Base-by-base conservation (phyloP, 2,888 invertebrate species). In the Epsilonema sp. region DNA sequence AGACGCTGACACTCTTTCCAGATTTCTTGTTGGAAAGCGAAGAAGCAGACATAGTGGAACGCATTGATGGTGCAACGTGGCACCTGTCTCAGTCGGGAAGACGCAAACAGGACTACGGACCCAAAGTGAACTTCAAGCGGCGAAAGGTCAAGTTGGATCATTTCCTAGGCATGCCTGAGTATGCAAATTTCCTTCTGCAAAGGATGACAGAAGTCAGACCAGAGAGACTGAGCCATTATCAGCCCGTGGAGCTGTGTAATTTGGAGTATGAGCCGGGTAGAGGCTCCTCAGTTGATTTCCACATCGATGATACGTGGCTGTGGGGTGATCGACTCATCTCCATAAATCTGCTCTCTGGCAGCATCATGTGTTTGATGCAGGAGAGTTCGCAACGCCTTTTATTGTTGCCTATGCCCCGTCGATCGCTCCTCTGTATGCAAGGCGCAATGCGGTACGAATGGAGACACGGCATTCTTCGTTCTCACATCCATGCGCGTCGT, bases 271-370 rank as follows among this genome's bases (percentile, higher is more conserved):
- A 79, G 55, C 79, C 31, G 11, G 31, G 16, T 16, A 31, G 31
- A 31, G 31, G 92, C 1, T 84, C 94, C 0, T 82, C 84, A 1
- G 97, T 99, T 55, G 94, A 94, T 67, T 85, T 90, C 13, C 97
- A 99, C 64, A 82, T 90, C 55, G 97, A 97, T 67, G 97, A 99
- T 61, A 85, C 84, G 63, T 97, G 97, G 97, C 77, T 99, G 49
- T 99, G 97, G 97, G 97, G 97, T 4, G 89, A 94, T 67, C 76
- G 94, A 54, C 80, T 97, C 36, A 79, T 94, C 1, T 92, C 89
- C 0, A 77, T 90, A 0, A 92, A 87, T 65, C 76, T 87, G 55
- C 65, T 82, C 19, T 77, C 82, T 0, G 79, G 83, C 63, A 78
- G 85, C 0, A 75, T 80, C 1, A 72, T 92, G 31, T 85, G 83